Base-by-base conservation (phyloP, 2,113 vertebrate genomes). In the Lepidothrix coronata region DNA sequence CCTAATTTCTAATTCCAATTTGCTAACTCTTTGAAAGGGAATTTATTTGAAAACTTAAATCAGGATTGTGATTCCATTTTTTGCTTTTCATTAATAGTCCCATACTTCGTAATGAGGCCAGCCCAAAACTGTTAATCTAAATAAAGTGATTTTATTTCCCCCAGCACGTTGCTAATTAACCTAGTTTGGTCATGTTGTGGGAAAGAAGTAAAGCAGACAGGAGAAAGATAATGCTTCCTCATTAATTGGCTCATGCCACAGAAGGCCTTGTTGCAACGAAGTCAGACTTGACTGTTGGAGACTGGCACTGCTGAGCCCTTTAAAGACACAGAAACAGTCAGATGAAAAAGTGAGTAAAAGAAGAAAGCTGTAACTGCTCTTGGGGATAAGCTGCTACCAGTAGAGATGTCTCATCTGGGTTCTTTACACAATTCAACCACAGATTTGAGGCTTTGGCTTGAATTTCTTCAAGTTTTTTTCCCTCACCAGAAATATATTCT, bases 131-230 rank as follows among this genome's bases (percentile, higher is more conserved):
- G 74, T 78, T 95, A 63, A 46, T 95, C 84, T 93, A 91, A 95
- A 91, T 81, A 78, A 89, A 94, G 77, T 72, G 37, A 73, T 84
- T 92, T 93, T 93, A 77, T 94, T 95, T 95, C 89, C 94, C 91
- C 8, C 33, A 92, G 73, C 59, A 87, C 80, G 44, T 31, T 93
- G 51, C 94, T 95, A 96, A 96, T 97, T 97, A 96, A 95, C 93
- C 93, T 97, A 91, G 89, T 95, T 94, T 85, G 74, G 49, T 91
- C 37, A 67, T 73, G 37, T 80, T 75, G 37, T 85, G 61, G 70
- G 77, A 82, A 91, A 89, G 43, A 75, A 91, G 41, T 68, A 89
- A 92, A 91, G 46, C n/a, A 89, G 89, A 85, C n/a, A 94, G 41
- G 28, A 91, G 78, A 75, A 91, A 82, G 66, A 55, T 54, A 93